These are phyloP conservation scores for Luehdorfia chinensis DNA, from an alignment of 1,140 invertebrate genomes.

Conservation along the genomic window DNA sequence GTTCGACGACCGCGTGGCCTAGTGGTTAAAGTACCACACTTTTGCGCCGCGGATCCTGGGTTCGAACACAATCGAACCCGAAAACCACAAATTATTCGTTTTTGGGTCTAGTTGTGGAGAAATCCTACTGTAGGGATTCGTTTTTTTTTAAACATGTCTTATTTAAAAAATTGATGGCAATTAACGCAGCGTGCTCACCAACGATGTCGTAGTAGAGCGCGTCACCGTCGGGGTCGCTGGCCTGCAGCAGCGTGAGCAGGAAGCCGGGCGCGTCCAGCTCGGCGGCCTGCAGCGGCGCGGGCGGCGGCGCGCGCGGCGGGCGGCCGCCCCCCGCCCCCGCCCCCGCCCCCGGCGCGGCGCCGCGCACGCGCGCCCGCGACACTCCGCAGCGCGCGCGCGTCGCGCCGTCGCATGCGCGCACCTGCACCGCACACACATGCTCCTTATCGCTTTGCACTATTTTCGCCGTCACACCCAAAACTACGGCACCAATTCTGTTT, in stretches of 20 bases:
- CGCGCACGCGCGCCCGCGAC: conserved; percentile 84
- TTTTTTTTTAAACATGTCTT: background rate
- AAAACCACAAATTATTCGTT: too few relatives aligned
- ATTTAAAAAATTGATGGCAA: too few relatives aligned
- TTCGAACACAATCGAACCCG: too few relatives aligned
- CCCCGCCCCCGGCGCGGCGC: conserved; percentile 79
- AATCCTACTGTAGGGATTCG: too few relatives aligned
- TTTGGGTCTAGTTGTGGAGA: too few relatives aligned
- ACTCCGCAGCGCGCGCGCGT: conserved; percentile 82
- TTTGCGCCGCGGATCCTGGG: too few relatives aligned
- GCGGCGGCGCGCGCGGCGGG: conserved; percentile 72
- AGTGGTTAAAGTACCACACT: too few relatives aligned
- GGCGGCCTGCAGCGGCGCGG: conserved; percentile 83
- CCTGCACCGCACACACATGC: conserved; percentile 78
- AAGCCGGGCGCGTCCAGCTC: conserved; percentile 92
- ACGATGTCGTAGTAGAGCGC: conserved; percentile 93
- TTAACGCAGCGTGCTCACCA: conserved; percentile 73
- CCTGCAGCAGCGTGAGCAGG: conserved; percentile 88
- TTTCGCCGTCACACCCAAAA: too few relatives aligned
- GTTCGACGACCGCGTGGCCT: too few relatives aligned
- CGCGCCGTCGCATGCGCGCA: conserved; percentile 89
- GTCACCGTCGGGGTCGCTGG: conserved; percentile 89
- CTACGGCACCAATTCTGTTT: too few relatives aligned
- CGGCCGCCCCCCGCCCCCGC: conserved; percentile 80
- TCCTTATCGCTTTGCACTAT: too few relatives aligned